Conservation (phyloP, 2,888 invertebrate genomes). For the Dyspetes luteomarginatus region DNA sequence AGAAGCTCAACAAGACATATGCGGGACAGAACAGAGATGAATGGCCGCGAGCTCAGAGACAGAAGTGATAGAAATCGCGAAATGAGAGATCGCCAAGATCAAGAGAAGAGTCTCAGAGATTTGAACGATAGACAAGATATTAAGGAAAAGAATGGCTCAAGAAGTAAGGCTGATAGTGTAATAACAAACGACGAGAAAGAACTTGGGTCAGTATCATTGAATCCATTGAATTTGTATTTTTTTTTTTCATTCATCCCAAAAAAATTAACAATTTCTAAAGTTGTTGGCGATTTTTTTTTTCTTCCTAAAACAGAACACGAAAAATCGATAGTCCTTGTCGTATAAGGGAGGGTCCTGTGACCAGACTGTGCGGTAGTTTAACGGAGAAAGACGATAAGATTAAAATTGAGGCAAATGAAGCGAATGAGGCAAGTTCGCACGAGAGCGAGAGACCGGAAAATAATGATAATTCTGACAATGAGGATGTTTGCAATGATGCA, state of each 20-base stretch:
- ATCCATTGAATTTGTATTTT: conserved; percentile 9
- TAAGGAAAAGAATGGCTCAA: conserved; percentile 74
- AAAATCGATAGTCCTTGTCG: conserved; percentile 79
- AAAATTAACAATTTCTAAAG: conserved; percentile 5
- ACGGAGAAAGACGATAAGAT: conserved; percentile 77
- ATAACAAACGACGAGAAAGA: conserved; percentile 78
- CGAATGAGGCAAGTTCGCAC: conserved; percentile 77
- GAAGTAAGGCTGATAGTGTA: conserved; percentile 73
- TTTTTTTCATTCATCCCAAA: no score
- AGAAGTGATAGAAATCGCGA: conserved; percentile 71
- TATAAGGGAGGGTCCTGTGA: conserved; percentile 80
- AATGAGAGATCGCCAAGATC: conserved; percentile 73
- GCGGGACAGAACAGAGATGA: conserved; percentile 75
- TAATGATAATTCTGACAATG: conserved; percentile 81
- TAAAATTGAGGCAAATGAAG: conserved; percentile 70
- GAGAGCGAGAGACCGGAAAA: conserved; percentile 80
- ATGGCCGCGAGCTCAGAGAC: conserved; percentile 71
- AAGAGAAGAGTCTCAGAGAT: conserved; percentile 75
- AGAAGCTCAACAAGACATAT: conserved; percentile 78
- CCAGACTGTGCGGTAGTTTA: conserved; percentile 77
- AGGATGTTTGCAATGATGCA: conserved; percentile 73
- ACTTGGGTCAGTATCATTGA: conserved; percentile 69
- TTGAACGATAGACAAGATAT: conserved; percentile 73
- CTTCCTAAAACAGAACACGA: conserved; percentile 67
- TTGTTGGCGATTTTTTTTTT: not conserved